A percentile compares a stretch with the other conserved stretches of the same genome.
phyloP scores from a whole-genome alignment of 2,113 vertebrate genomes.

The Chelonoidis abingdonii region DNA sequence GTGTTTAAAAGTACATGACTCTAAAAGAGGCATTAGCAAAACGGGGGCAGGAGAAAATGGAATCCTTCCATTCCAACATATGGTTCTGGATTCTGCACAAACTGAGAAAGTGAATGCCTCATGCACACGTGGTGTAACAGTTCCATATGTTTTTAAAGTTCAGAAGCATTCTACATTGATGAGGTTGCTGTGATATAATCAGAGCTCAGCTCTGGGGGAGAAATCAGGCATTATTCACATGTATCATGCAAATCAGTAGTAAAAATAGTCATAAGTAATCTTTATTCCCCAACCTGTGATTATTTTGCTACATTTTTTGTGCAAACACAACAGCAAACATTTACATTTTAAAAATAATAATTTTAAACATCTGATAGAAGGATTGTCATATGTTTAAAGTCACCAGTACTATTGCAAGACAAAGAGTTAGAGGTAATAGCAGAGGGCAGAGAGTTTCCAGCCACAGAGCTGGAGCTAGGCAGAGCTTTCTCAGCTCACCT shows the following conservation, averaged over 20 bases:
- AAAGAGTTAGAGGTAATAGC: neutral
- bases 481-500: slow-evolving; percentile 12
- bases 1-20: neutral
- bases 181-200: neutral
- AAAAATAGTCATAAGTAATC: neutral
- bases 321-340: neutral
- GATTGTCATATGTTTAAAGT: neutral
- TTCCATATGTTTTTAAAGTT: neutral
- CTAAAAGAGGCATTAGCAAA: neutral
- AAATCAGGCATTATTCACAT: neutral
- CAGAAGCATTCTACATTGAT: neutral
- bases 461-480: neutral
- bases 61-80: accelerated
- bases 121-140: neutral
- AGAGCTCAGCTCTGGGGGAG: neutral
- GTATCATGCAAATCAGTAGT: neutral
- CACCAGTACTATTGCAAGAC: neutral
- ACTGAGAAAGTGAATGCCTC: neutral
- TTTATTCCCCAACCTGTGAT: neutral
- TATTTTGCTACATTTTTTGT: accelerated
- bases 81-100: neutral
- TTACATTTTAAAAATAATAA: neutral
- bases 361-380: neutral
- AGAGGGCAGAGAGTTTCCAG: slow-evolving; percentile 60
- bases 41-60: too few species aligned